phyloP scores from a whole-genome alignment of 2,113 vertebrate species.

The Cyanistes caeruleus region DNA sequence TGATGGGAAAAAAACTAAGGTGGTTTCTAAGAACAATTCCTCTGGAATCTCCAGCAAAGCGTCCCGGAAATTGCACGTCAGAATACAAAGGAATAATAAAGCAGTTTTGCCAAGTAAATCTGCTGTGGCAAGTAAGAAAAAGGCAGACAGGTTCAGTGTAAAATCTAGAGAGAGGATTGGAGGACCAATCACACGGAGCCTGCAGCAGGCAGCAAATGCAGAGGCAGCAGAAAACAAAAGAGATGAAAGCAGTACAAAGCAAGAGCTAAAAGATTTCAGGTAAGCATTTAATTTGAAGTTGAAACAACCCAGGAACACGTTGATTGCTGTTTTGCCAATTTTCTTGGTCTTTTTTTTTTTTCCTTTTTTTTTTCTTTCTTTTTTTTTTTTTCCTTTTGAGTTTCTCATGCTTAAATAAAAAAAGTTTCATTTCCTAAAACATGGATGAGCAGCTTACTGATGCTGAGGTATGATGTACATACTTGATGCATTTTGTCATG shows the following conservation, averaged over 20 bases:
- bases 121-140: slow-evolving; percentile 75
- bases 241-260: slow-evolving; percentile 78
- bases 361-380: no score
- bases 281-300: slow-evolving; percentile 63
- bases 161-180: slow-evolving; percentile 79
- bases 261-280: slow-evolving; percentile 85
- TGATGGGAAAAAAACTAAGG: slow-evolving; percentile 79
- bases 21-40: slow-evolving; percentile 64
- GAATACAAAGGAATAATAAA: slow-evolving; percentile 81
- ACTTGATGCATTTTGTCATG: slow-evolving; percentile 56
- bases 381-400: neutral
- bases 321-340: neutral
- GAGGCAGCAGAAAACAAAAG: slow-evolving; percentile 79
- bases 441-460: neutral
- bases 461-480: slow-evolving; percentile 38
- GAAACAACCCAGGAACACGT: neutral
- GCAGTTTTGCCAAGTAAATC: slow-evolving; percentile 79
- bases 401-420: slow-evolving; percentile 8
- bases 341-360: neutral
- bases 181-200: slow-evolving; percentile 78
- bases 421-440: neutral
- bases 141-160: slow-evolving; percentile 74
- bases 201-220: slow-evolving; percentile 80
- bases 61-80: slow-evolving; percentile 79
- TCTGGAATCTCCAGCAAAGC: slow-evolving; percentile 79